Conservation (phyloP, 1,140 invertebrate species). For the Brachionus sp. region DNA sequence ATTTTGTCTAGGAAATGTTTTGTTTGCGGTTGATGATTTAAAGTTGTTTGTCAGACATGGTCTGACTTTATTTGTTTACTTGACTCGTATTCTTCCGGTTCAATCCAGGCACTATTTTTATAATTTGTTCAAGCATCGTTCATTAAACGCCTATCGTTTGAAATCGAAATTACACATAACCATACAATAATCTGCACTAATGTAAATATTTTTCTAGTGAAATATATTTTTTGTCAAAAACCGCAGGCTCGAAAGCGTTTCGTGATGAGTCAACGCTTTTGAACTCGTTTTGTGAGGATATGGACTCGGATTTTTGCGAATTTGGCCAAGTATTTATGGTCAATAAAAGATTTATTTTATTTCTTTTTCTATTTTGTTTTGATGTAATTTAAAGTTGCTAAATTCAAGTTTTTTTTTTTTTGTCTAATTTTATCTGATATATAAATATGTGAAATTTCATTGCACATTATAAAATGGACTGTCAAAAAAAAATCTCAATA, state of each 20-base stretch:
- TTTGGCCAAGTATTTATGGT: not conserved
- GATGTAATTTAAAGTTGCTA: conserved; percentile 9
- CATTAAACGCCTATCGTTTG: not conserved
- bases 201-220: not conserved
- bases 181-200: not conserved
- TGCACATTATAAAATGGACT: not conserved
- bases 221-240: not conserved
- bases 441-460: not conserved
- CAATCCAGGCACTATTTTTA: not conserved
- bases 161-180: not conserved
- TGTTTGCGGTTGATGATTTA: not conserved
- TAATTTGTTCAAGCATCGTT: not conserved
- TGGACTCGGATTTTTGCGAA: not conserved
- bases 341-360: not conserved
- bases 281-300: not conserved
- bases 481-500: not conserved
- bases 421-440: not conserved
- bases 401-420: not conserved
- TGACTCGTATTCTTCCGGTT: not conserved
- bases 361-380: not conserved
- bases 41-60: not conserved
- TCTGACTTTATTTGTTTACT: not conserved
- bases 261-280: not conserved
- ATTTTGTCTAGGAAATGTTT: not conserved
- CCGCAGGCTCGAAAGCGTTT: not conserved